Evolutionary conservation across 2,888 invertebrate species (phyloP).

Genomic region (Chromoteleia sp.): DNA sequence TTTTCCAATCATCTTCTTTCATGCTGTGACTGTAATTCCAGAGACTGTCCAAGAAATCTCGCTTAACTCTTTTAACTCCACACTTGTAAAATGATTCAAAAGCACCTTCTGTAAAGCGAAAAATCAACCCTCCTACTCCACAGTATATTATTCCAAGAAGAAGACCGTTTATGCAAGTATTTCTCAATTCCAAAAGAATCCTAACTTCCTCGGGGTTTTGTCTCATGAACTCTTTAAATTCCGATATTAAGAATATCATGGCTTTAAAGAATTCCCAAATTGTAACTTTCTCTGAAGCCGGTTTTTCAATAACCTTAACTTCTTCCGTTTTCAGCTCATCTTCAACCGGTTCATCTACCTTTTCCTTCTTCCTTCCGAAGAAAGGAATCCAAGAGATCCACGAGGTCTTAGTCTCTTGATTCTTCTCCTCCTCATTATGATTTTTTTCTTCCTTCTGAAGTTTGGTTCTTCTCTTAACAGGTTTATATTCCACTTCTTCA

Average conservation of each 20-base stretch:
- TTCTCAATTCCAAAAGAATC: slow-evolving; percentile 86
- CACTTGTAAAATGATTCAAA: slow-evolving; percentile 95
- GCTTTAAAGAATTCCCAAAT: slow-evolving; percentile 76
- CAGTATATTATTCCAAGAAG: slow-evolving; percentile 90
- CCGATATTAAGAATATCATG: slow-evolving; percentile 74
- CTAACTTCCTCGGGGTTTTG: slow-evolving; percentile 86
- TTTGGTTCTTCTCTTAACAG: slow-evolving; percentile 73
- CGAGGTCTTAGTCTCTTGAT: slow-evolving; percentile 75
- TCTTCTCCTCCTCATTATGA: slow-evolving; percentile 78
- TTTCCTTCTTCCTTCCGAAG: slow-evolving; percentile 72
- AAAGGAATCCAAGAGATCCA: slow-evolving; percentile 79
- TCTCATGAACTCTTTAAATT: slow-evolving; percentile 86
- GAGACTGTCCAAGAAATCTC: slow-evolving; percentile 93
- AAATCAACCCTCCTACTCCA: slow-evolving; percentile 92
- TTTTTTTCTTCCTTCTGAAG: slow-evolving; percentile 72
- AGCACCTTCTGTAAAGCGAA: slow-evolving; percentile 93
- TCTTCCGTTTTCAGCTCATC: slow-evolving; percentile 75
- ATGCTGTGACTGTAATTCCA: slow-evolving; percentile 93
- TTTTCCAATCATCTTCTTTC: slow-evolving; percentile 96
- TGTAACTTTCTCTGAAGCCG: slow-evolving; percentile 64
- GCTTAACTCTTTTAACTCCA: slow-evolving; percentile 93
- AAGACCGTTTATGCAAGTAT: slow-evolving; percentile 89
- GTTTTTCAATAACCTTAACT: slow-evolving; percentile 6
- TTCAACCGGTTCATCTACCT: slow-evolving; percentile 78
- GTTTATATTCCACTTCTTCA: slow-evolving; percentile 71